phyloP scores from a whole-genome alignment of 2,797 vertebrate genomes.

The Melanotaenia pygmaea region DNA sequence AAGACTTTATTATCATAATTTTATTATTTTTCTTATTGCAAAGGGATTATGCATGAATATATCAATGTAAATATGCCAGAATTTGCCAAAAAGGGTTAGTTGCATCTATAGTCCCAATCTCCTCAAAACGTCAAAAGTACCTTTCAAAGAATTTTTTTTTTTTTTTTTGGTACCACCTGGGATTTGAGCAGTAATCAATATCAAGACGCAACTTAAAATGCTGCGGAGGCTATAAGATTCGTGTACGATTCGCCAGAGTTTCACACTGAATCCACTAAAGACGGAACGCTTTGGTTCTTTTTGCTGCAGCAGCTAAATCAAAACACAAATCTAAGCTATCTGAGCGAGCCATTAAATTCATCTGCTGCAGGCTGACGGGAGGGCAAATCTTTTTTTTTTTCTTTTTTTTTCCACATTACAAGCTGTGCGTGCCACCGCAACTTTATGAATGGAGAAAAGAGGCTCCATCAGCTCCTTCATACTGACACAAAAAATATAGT shows the following conservation, averaged over 20 bases:
- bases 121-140: not conserved
- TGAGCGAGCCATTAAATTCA: not conserved
- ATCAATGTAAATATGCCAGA: too few species aligned
- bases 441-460: slow-evolving; percentile 76
- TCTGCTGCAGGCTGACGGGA: slow-evolving; percentile 15
- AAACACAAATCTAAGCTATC: not conserved
- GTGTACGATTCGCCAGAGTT: not conserved
- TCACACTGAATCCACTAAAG: not conserved
- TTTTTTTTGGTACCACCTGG: not conserved
- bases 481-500: slow-evolving; percentile 21
- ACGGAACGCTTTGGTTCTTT: not conserved
- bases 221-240: not conserved
- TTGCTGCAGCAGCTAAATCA: not conserved
- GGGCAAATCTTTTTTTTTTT: not conserved
- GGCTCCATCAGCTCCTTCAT: slow-evolving; percentile 41
- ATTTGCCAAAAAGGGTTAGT: too few species aligned
- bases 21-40: too few species aligned
- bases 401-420: slow-evolving; percentile 34
- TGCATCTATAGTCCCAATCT: too few species aligned
- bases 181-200: too few species aligned
- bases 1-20: not conserved
- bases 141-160: too few species aligned
- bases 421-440: slow-evolving; percentile 48
- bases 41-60: too few species aligned
- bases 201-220: not conserved